A percentile compares a stretch with the other conserved stretches of the same genome.
Evolutionary conservation across 2,888 invertebrate species (phyloP).

Genomic region (Dicyrtoma fusca): DNA sequence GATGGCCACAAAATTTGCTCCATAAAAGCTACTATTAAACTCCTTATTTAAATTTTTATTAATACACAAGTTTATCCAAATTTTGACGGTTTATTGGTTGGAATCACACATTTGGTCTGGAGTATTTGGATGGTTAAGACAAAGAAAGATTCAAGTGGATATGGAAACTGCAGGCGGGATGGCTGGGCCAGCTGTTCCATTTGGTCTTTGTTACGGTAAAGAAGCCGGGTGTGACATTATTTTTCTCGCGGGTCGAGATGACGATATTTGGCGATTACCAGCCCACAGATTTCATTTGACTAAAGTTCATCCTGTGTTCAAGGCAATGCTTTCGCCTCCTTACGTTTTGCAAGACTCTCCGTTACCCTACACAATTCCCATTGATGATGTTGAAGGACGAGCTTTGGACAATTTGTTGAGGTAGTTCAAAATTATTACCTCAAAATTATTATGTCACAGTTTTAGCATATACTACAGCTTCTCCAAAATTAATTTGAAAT

Average conservation of each 20-base stretch:
- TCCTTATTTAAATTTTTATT: too few species aligned
- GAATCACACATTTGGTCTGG: too few species aligned
- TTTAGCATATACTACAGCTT: neutral
- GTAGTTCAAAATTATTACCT: slow-evolving; percentile 58
- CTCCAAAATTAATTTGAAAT: too few species aligned
- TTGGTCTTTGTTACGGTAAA: slow-evolving; percentile 47
- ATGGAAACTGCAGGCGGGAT: slow-evolving; percentile 18
- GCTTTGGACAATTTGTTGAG: slow-evolving; percentile 70
- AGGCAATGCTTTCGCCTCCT: slow-evolving; percentile 65
- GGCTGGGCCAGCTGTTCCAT: slow-evolving; percentile 14
- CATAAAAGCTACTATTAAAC: too few species aligned
- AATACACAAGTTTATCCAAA: too few species aligned
- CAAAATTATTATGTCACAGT: slow-evolving; percentile 14
- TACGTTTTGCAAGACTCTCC: slow-evolving; percentile 58
- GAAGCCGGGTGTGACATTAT: slow-evolving; percentile 67
- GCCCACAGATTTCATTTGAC: slow-evolving; percentile 69
- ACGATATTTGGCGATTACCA: slow-evolving; percentile 71
- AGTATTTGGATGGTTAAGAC: slow-evolving; percentile 6
- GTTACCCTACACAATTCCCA: slow-evolving; percentile 61
- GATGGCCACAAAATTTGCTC: too few species aligned
- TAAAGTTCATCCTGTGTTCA: slow-evolving; percentile 68
- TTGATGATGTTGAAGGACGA: slow-evolving; percentile 67
- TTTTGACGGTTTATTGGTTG: too few species aligned
- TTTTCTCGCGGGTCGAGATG: slow-evolving; percentile 67
- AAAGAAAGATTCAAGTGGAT: slow-evolving; percentile 1